phyloP scores from a whole-genome alignment of 2,888 invertebrate genomes.

The Ormyrus nitidulus region DNA sequence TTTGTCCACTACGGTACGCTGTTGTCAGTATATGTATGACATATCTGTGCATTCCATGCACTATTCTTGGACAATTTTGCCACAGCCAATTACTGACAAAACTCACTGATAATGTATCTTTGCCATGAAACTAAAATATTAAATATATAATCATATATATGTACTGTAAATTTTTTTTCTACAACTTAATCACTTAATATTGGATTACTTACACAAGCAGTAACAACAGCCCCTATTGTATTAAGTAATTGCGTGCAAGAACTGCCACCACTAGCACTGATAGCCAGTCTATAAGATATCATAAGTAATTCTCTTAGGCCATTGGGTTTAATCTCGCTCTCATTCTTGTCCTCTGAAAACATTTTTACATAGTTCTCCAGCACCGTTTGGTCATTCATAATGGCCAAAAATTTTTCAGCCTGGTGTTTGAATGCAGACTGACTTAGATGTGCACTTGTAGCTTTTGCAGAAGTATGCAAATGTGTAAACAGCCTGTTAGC shows the following conservation, averaged over 20 bases:
- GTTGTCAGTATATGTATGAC: conserved; percentile 80
- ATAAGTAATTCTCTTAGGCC: conserved; percentile 82
- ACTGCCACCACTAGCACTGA: conserved; percentile 83
- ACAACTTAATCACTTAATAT: neutral
- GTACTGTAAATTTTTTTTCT: neutral
- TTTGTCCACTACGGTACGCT: conserved; percentile 76
- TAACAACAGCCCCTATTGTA: conserved; percentile 84
- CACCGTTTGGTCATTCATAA: conserved; percentile 78
- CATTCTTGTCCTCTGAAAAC: conserved; percentile 73
- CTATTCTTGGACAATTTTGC: conserved; percentile 85
- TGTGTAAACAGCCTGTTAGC: conserved; percentile 83
- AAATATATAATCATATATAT: conserved; percentile 23
- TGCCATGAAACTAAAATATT: conserved; percentile 82
- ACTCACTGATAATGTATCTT: conserved; percentile 83
- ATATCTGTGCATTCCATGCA: conserved; percentile 86
- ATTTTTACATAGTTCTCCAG: conserved; percentile 84
- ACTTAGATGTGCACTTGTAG: conserved; percentile 81
- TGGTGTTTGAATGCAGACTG: conserved; percentile 83
- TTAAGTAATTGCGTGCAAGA: conserved; percentile 82
- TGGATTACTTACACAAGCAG: conserved; percentile 80
- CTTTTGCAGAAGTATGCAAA: conserved; percentile 79
- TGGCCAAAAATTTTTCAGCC: conserved; percentile 81
- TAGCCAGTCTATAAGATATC: conserved; percentile 86
- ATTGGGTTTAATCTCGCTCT: conserved; percentile 78
- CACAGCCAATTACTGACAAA: conserved; percentile 90